Evolutionary conservation across 2,888 invertebrate species (phyloP).

Genomic region (Dryadula phaetusa): DNA sequence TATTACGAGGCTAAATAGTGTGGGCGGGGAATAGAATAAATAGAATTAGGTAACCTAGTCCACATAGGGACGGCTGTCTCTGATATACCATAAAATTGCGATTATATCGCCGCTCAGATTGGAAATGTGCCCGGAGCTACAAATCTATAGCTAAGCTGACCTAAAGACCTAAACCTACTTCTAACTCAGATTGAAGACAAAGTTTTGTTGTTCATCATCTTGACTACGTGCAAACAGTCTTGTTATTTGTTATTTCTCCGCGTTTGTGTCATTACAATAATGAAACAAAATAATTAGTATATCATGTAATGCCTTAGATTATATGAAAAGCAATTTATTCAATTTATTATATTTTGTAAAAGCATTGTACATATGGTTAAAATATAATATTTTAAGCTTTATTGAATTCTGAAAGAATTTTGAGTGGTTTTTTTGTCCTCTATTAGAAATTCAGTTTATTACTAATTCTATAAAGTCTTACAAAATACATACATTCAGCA

Average conservation of each 20-base stretch:
- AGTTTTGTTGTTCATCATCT: conserved; percentile 16
- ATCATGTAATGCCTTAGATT: background rate
- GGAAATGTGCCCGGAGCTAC: conserved; percentile 61
- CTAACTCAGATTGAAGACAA: conserved; percentile 15
- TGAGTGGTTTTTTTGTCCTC: no score
- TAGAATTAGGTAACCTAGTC: conserved; percentile 48
- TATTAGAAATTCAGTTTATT: no score
- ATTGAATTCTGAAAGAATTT: no score
- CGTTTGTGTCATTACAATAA: background rate
- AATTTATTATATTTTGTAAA: background rate
- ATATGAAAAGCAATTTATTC: background rate
- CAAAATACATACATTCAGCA: no score
- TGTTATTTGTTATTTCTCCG: conserved; percentile 3
- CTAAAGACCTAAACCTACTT: conserved; percentile 40
- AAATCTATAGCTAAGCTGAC: conserved; percentile 44
- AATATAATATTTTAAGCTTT: no score
- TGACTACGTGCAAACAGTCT: background rate
- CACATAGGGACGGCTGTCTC: conserved; percentile 39
- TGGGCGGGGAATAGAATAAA: conserved; percentile 51
- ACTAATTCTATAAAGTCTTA: no score
- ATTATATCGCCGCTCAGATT: conserved; percentile 62
- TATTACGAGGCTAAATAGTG: conserved; percentile 54
- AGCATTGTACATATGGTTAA: background rate
- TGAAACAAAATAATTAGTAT: background rate
- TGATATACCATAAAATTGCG: conserved; percentile 60